phyloP scores from a whole-genome alignment of 2,888 invertebrate genomes.

The Eilema sororculum region DNA sequence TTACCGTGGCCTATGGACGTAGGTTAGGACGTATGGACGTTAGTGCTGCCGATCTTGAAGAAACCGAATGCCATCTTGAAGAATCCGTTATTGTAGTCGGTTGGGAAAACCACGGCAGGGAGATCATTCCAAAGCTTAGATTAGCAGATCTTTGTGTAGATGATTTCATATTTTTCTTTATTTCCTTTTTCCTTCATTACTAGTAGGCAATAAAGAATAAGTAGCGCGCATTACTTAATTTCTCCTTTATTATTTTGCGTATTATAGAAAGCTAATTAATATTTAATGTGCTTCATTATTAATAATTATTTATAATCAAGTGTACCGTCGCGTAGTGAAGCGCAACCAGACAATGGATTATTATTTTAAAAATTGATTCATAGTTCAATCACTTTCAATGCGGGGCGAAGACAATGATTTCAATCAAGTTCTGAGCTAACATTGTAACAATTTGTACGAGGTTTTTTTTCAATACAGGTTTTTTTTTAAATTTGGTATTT shows the following conservation, averaged over 20 bases:
- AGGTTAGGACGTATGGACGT: too few relatives aligned
- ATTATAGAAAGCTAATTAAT: conserved; percentile 45
- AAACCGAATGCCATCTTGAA: too few relatives aligned
- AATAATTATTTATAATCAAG: conserved; percentile 43
- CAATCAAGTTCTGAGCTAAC: conserved; percentile 35
- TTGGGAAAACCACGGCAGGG: too few relatives aligned
- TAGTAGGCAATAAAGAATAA: not conserved
- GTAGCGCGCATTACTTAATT: too few relatives aligned
- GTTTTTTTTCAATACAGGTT: conserved; percentile 20
- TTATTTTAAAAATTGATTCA: conserved; percentile 42
- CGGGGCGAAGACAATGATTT: conserved; percentile 42
- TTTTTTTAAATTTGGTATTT: not conserved
- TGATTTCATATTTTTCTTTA: too few relatives aligned
- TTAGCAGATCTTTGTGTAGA: too few relatives aligned
- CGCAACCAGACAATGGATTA: conserved; percentile 38
- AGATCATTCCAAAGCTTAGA: too few relatives aligned
- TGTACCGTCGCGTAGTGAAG: conserved; percentile 33
- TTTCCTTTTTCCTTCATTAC: too few relatives aligned
- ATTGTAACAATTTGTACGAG: conserved; percentile 27
- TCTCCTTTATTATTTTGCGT: conserved; percentile 28
- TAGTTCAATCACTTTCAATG: conserved; percentile 41
- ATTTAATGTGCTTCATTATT: conserved; percentile 41
- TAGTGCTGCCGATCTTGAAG: too few relatives aligned
- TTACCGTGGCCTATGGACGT: too few relatives aligned
- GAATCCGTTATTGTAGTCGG: too few relatives aligned